Conservation (phyloP, 2,113 vertebrate species). For the Melanerpes formicivorus region DNA sequence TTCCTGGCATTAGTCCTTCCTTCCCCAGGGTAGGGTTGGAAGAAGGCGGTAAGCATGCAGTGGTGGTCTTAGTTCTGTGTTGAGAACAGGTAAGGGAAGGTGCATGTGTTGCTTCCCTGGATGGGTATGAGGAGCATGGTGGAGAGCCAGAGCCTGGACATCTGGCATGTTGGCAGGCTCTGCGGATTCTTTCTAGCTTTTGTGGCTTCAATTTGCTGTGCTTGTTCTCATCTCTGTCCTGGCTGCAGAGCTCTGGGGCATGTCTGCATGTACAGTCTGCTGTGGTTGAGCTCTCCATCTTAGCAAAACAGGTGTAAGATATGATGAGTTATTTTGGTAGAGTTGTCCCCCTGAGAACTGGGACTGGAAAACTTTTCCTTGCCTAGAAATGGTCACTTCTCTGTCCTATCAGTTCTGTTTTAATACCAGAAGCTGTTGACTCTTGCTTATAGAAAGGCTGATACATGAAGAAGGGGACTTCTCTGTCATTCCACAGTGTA, state of each 20-base stretch:
- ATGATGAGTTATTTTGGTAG: not conserved
- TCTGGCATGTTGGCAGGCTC: not conserved
- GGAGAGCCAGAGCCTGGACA: not conserved
- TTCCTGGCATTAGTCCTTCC: not conserved
- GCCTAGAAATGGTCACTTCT: not conserved
- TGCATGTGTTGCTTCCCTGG: rapidly evolving
- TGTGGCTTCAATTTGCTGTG: not conserved
- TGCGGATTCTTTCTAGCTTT: not conserved
- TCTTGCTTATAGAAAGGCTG: not conserved
- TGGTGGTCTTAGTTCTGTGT: not conserved
- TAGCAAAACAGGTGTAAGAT: not conserved
- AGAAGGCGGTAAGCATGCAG: not conserved
- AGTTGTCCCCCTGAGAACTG: not conserved
- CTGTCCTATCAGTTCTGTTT: not conserved
- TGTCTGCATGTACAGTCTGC: not conserved
- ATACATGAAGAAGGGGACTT: not conserved
- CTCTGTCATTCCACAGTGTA: not conserved
- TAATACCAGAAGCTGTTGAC: not conserved
- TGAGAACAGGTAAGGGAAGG: not conserved
- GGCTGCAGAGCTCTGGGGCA: not conserved
- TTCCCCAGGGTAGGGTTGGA: not conserved
- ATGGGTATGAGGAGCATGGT: not conserved
- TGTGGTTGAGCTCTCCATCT: not conserved
- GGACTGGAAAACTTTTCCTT: not conserved
- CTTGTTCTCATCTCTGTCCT: not conserved